Base-by-base conservation (phyloP, 2,888 invertebrate genomes). In the Sthenelais limicola region DNA sequence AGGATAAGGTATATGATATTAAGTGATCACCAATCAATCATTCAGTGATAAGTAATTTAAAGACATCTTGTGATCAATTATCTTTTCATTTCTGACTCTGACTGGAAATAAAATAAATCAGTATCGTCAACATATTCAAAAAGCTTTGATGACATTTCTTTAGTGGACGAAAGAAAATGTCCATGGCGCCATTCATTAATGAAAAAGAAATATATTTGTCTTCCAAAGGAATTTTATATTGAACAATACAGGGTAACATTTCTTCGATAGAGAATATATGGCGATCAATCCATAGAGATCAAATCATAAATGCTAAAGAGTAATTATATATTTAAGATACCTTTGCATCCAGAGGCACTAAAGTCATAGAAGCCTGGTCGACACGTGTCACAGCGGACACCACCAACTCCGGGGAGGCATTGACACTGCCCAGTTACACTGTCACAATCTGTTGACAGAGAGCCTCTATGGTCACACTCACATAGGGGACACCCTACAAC, bases 301-400 rank as follows among this genome's bases (percentile, higher is more conserved):
- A 43, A 12, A 67, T 26, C 12, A 67, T 51, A 15, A 43, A 12
- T 43, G 7, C 47, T 43, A 18, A 43, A 68, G 24, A 51, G 62
- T 12, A 58, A 30, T 12, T 30, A 28, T 26, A 30, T 32, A 58
- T 28, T 28, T 49, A 30, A 51, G 32, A 51, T 43, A 78, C 77
- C 68, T 72, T 33, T 26, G 56, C 77, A 78, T 75, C 91, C 90
- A 83, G 94, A 91, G 80, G 88, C 88, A 5, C 81, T 76, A 33
- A 77, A 78, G 62, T 79, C 80, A 32, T 82, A 78, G 35, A 92
- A 92, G 21, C 94, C 94, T 3, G 91, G 90, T 9, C 91, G 81
- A 84, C 98, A 99, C 33, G 93, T 92, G 83, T 98, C 96, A 86
- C 98, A 99, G 86, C 96, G 96, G 82, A 95, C 94, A 0, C 98